Conservation (phyloP, 2,888 invertebrate species). For the Drosophila buzzatii region DNA sequence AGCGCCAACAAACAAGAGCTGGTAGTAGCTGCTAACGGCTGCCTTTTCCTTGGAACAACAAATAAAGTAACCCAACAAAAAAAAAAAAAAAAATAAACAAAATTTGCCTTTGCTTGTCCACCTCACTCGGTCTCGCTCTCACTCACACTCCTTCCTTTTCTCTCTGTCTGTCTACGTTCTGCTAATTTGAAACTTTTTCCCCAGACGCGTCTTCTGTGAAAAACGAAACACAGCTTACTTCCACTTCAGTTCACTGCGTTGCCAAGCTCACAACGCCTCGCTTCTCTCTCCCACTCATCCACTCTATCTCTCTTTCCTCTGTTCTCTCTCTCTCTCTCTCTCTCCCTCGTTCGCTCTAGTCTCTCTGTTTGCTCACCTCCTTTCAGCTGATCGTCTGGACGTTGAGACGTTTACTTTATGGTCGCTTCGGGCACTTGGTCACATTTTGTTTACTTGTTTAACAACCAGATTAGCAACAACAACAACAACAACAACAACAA, state of each 20-base stretch:
- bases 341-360: background rate
- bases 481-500: conserved; percentile 13
- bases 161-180: conserved; percentile 13
- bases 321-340: background rate
- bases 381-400: conserved; percentile 19
- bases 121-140: background rate
- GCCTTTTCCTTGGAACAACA: conserved; percentile 50
- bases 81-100: conserved; percentile 36
- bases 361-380: background rate
- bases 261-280: conserved; percentile 1
- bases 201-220: conserved; percentile 43
- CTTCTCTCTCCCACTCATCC: background rate
- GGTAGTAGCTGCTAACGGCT: conserved; percentile 19
- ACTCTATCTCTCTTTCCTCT: background rate
- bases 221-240: conserved; percentile 33
- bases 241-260: conserved; percentile 15
- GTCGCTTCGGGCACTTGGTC: conserved; percentile 23
- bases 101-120: conserved; percentile 3
- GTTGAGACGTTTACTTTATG: conserved; percentile 18
- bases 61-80: conserved; percentile 23
- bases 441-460: conserved; percentile 47
- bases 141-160: background rate
- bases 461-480: conserved; percentile 46
- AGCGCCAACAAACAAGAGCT: conserved; percentile 13
- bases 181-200: conserved; percentile 39